Evolutionary conservation across 2,888 invertebrate genomes (phyloP).

Genomic region (Hirudinaria manillensis): DNA sequence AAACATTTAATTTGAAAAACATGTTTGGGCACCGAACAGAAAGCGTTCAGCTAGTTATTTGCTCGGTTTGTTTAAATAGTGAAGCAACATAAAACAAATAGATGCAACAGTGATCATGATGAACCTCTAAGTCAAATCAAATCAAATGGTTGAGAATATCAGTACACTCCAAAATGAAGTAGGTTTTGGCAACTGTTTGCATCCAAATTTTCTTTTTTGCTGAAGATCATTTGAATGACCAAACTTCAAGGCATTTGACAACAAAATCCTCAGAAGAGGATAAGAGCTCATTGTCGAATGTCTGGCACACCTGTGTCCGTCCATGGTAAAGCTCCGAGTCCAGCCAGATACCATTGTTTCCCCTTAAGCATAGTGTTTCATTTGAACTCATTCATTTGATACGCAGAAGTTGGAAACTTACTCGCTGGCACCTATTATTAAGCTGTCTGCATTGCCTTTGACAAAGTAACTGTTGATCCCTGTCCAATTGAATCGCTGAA

Average conservation of each 20-base stretch:
- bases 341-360: slow-evolving; percentile 93
- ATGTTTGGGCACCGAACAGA: too few species aligned
- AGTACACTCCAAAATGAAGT: too few species aligned
- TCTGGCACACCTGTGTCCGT: slow-evolving; percentile 86
- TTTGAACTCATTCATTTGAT: neutral
- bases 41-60: too few species aligned
- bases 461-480: slow-evolving; percentile 97
- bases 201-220: neutral
- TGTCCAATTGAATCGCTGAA: slow-evolving; percentile 91
- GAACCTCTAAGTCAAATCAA: too few species aligned
- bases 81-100: too few species aligned
- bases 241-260: slow-evolving; percentile 93
- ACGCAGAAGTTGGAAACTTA: slow-evolving; percentile 59
- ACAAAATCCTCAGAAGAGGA: slow-evolving; percentile 89
- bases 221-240: slow-evolving; percentile 68
- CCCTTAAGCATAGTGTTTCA: slow-evolving; percentile 59
- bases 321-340: slow-evolving; percentile 95
- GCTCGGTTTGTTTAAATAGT: too few species aligned
- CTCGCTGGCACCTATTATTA: slow-evolving; percentile 94
- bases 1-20: too few species aligned
- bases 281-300: slow-evolving; percentile 90
- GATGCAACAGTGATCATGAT: too few species aligned
- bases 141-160: too few species aligned
- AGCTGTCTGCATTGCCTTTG: slow-evolving; percentile 88
- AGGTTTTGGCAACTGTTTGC: slow-evolving; percentile 1